Evolutionary conservation across 2,888 invertebrate genomes (phyloP).

Genomic region (Gonocerus acuteangulatus): DNA sequence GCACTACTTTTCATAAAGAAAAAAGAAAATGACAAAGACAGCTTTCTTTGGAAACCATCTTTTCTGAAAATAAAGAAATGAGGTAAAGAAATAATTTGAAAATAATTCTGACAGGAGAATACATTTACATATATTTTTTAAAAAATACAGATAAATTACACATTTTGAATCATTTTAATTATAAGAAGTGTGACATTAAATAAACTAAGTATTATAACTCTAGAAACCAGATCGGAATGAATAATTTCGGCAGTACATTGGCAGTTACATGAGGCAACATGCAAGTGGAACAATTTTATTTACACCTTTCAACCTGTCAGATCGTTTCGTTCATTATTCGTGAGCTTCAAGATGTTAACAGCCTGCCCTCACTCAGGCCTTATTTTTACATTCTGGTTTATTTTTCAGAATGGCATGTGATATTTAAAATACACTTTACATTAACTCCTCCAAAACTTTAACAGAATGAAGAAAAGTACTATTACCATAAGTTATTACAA

Average conservation of each 20-base stretch:
- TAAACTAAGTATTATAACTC: constrained; percentile 4
- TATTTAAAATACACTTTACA: not conserved
- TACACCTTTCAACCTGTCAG: constrained; percentile 29
- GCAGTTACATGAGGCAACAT: constrained; percentile 2
- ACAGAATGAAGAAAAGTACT: not conserved
- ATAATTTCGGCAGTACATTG: constrained; percentile 22
- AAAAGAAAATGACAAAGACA: too few relatives aligned
- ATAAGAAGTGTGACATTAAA: constrained; percentile 4
- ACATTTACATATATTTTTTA: constrained; percentile 15
- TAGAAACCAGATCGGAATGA: constrained; percentile 20
- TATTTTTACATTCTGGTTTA: constrained; percentile 1
- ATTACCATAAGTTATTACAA: constrained; percentile 12
- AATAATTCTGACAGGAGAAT: constrained; percentile 25
- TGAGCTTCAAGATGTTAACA: constrained; percentile 8
- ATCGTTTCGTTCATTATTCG: constrained; percentile 34
- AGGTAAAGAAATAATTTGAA: constrained; percentile 1
- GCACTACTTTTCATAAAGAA: too few relatives aligned
- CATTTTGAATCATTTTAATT: not conserved
- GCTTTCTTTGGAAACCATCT: too few relatives aligned
- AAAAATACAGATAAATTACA: constrained; percentile 19
- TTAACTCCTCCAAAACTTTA: constrained; percentile 14
- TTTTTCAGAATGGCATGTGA: not conserved
- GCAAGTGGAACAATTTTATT: not conserved
- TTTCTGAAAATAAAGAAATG: too few relatives aligned
- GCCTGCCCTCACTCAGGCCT: constrained; percentile 18